phyloP scores from a whole-genome alignment of 2,888 invertebrate species.

The Cremastobaeus sp. region DNA sequence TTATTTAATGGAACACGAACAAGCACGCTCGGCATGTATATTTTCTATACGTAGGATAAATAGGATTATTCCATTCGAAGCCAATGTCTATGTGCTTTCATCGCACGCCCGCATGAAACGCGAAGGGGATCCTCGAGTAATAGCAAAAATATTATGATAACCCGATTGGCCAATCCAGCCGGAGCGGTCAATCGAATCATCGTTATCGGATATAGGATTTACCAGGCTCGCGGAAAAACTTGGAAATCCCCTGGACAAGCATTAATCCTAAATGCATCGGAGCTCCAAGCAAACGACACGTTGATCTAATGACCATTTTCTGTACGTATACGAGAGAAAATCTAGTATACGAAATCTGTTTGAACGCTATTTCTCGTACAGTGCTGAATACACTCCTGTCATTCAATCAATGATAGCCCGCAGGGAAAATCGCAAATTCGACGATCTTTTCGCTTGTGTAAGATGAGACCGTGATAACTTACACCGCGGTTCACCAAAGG shows the following conservation, averaged over 20 bases:
- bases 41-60: slow-evolving; percentile 54
- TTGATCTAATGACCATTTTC: slow-evolving; percentile 73
- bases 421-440: no score
- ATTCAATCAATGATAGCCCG: no score
- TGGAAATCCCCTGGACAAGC: slow-evolving; percentile 66
- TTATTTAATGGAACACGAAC: slow-evolving; percentile 19
- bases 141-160: slow-evolving; percentile 77
- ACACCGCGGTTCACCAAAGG: no score
- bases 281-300: slow-evolving; percentile 57
- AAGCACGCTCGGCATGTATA: slow-evolving; percentile 1
- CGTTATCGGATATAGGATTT: slow-evolving; percentile 77
- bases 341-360: slow-evolving; percentile 28
- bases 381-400: no score
- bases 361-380: no score
- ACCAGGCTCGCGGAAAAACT: slow-evolving; percentile 69
- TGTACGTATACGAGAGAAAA: slow-evolving; percentile 54
- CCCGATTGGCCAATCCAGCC: slow-evolving; percentile 72
- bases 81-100: slow-evolving; percentile 46
- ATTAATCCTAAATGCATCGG: slow-evolving; percentile 73
- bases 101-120: slow-evolving; percentile 57
- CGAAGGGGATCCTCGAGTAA: slow-evolving; percentile 67
- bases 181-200: slow-evolving; percentile 75
- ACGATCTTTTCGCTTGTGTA: no score
- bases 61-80: slow-evolving; percentile 68
- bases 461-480: no score